Evolutionary conservation across 1,140 invertebrate genomes (phyloP).

Genomic region (Ectropis grisescens): DNA sequence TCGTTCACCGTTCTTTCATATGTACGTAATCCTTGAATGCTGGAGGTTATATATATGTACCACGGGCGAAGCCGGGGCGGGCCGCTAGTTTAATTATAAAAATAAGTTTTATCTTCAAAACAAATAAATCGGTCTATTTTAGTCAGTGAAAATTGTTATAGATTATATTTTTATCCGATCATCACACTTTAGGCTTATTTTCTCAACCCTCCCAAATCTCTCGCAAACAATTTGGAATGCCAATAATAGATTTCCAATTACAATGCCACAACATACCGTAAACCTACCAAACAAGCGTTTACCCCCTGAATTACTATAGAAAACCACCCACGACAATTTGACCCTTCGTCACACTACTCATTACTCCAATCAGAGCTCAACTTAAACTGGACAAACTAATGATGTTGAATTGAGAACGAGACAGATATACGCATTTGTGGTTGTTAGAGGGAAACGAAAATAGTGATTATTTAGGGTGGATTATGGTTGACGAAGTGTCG

Average conservation of each 20-base stretch:
- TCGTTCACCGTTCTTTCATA: too few species aligned
- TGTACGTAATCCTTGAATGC: too few species aligned
- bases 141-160: too few species aligned
- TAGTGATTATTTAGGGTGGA: conserved; percentile 19
- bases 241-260: conserved; percentile 3
- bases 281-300: conserved; percentile 8
- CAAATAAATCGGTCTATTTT: too few species aligned
- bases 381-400: conserved; percentile 9
- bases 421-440: conserved; percentile 7
- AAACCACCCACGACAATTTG: conserved; percentile 1
- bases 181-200: too few species aligned
- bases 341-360: conserved; percentile 1
- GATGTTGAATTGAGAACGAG: conserved; percentile 24
- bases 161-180: too few species aligned
- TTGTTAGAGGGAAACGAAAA: conserved; percentile 10
- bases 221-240: neutral
- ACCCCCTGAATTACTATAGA: neutral
- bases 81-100: too few species aligned
- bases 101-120: too few species aligned
- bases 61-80: too few species aligned
- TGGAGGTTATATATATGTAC: too few species aligned
- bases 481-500: conserved; percentile 25
- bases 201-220: too few species aligned
- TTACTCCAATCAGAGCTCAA: conserved; percentile 4
- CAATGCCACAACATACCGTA: neutral